phyloP scores from a whole-genome alignment of 2,113 vertebrate species.

The Anser brachyrhynchus region DNA sequence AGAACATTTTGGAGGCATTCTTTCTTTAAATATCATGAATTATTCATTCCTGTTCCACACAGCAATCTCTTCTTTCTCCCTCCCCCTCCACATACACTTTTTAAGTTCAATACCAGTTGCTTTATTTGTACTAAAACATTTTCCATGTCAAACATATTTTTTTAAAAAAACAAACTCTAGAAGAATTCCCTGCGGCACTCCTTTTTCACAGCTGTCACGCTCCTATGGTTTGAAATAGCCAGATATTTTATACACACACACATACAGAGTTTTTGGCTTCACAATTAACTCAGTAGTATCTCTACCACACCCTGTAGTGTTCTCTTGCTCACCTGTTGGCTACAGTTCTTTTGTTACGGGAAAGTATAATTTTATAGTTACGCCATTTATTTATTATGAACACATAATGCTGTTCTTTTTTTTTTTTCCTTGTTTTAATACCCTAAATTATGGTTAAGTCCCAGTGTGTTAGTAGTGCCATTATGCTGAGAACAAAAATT shows the following conservation, averaged over 20 bases:
- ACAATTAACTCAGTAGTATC: constrained; percentile 88
- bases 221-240: constrained; percentile 87
- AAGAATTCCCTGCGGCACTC: constrained; percentile 90
- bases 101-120: constrained; percentile 91
- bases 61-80: constrained; percentile 74
- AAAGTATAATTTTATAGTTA: constrained; percentile 53
- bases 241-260: background rate
- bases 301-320: constrained; percentile 84
- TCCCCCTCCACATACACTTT: constrained; percentile 73
- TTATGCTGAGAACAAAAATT: constrained; percentile 43
- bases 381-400: constrained; percentile 41
- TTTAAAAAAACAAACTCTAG: constrained; percentile 82
- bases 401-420: background rate
- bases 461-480: constrained; percentile 18
- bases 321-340: constrained; percentile 84
- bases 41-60: constrained; percentile 85
- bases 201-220: constrained; percentile 95
- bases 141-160: constrained; percentile 91
- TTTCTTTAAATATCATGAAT: constrained; percentile 94
- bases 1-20: constrained; percentile 81
- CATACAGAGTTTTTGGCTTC: constrained; percentile 74
- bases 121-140: constrained; percentile 98
- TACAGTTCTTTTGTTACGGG: constrained; percentile 68
- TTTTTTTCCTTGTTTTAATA: constrained; percentile 24
- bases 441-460: constrained; percentile 34